Conservation (phyloP, 2,113 vertebrate species). For the Chaetops frenatus region DNA sequence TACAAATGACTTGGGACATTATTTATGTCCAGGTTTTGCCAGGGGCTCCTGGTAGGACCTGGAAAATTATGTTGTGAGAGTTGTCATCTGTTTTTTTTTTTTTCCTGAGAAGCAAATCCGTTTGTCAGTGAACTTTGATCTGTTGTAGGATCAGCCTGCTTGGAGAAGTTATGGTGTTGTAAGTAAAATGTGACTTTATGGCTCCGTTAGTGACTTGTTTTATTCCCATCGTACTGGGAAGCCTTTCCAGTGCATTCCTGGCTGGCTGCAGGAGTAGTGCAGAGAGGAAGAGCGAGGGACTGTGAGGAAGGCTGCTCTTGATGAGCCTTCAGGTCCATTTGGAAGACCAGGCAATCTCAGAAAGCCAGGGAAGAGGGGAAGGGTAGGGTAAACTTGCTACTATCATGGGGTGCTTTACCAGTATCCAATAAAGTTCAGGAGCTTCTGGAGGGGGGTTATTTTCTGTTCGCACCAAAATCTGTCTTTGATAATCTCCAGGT, state of each 20-base stretch:
- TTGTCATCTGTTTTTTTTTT: not conserved
- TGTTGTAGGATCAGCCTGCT: not conserved
- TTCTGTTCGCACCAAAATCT: not conserved
- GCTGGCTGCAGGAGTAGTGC: not conserved
- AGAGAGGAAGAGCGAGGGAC: not conserved
- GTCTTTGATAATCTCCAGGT: not conserved
- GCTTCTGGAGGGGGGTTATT: not conserved
- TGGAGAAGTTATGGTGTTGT: not conserved
- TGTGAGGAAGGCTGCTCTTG: rapidly evolving
- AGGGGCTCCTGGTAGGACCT: not conserved
- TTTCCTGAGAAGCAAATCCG: not conserved
- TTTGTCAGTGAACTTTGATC: not conserved
- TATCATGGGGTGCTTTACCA: not conserved
- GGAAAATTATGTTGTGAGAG: not conserved
- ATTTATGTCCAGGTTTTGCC: not conserved
- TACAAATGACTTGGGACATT: not conserved
- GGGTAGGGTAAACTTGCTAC: not conserved
- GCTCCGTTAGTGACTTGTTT: not conserved
- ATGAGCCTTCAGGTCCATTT: not conserved
- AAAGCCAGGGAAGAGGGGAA: not conserved
- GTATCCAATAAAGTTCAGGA: not conserved
- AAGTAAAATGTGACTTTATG: not conserved
- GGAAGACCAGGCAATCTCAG: not conserved
- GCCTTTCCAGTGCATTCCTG: rapidly evolving
- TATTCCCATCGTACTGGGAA: not conserved